A percentile compares a stretch with the other conserved stretches of the same genome.
Conservation (phyloP, 2,113 vertebrate species). For the Callithrix jacchus region DNA sequence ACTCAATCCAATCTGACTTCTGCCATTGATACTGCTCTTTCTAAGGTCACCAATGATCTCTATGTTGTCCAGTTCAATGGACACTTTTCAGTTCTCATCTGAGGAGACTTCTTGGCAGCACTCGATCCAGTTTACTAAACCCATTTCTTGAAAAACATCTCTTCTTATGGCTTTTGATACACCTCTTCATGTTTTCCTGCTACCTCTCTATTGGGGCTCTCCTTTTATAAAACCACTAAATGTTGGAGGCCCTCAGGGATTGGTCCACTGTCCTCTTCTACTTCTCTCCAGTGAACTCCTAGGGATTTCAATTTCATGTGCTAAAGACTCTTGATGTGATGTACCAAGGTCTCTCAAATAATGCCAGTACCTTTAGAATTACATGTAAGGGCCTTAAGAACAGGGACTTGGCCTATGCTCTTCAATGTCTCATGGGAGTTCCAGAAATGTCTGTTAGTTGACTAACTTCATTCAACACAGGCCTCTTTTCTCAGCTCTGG, state of each 20-base stretch:
- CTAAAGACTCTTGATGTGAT: neutral
- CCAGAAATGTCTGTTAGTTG: neutral
- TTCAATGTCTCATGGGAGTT: neutral
- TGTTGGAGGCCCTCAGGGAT: neutral
- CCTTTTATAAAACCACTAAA: neutral
- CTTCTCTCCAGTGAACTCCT: neutral
- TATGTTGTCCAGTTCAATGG: neutral
- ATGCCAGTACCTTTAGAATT: neutral
- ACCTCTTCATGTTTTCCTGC: neutral
- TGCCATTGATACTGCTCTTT: neutral
- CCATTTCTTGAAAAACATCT: neutral
- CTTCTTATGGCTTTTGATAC: neutral
- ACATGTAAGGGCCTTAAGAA: neutral
- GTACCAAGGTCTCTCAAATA: neutral
- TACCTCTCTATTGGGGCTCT: neutral
- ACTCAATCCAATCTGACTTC: neutral
- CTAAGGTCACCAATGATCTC: neutral
- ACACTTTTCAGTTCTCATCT: neutral
- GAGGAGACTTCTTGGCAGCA: neutral
- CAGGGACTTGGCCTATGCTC: neutral
- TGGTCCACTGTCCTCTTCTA: neutral
- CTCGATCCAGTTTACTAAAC: neutral
- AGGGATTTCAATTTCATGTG: neutral
- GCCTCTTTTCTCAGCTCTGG: neutral
- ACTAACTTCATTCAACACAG: neutral